phyloP scores from a whole-genome alignment of 2,113 vertebrate genomes.

The Hypocryptadius cinnamomeus region DNA sequence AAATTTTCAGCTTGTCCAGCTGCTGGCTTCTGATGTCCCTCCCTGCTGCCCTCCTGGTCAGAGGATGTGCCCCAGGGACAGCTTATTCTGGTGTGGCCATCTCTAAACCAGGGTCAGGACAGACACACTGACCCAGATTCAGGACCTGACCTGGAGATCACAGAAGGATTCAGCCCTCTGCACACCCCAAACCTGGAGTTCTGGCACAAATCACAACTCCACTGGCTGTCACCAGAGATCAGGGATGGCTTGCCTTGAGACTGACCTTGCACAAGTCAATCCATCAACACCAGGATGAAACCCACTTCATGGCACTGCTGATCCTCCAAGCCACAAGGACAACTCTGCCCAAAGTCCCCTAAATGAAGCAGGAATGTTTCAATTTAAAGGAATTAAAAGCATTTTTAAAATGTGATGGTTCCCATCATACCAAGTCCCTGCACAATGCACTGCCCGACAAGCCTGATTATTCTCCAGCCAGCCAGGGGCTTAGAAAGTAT shows the following conservation, averaged over 20 bases:
- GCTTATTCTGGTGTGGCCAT: background rate
- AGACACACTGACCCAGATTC: background rate
- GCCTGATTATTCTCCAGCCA: constrained; percentile 34
- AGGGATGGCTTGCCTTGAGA: background rate
- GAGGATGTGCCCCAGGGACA: background rate
- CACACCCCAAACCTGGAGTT: background rate
- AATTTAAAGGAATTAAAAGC: constrained; percentile 52
- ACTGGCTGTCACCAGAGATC: background rate
- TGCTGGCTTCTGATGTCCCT: background rate
- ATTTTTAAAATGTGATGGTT: constrained; percentile 52
- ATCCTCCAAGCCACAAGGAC: background rate
- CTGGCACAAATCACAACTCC: background rate
- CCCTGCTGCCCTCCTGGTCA: background rate
- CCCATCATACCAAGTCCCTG: background rate
- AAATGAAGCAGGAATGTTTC: constrained; percentile 44
- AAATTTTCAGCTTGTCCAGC: background rate
- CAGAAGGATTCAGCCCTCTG: background rate
- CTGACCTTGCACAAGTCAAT: background rate
- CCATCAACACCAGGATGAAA: background rate
- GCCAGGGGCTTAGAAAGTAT: constrained; percentile 40
- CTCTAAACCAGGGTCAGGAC: fast-evolving
- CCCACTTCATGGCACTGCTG: background rate
- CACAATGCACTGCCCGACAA: background rate
- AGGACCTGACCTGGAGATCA: background rate
- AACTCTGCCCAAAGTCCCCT: background rate